Conservation (phyloP, 2,113 vertebrate species). For the Platycercus adscitus region DNA sequence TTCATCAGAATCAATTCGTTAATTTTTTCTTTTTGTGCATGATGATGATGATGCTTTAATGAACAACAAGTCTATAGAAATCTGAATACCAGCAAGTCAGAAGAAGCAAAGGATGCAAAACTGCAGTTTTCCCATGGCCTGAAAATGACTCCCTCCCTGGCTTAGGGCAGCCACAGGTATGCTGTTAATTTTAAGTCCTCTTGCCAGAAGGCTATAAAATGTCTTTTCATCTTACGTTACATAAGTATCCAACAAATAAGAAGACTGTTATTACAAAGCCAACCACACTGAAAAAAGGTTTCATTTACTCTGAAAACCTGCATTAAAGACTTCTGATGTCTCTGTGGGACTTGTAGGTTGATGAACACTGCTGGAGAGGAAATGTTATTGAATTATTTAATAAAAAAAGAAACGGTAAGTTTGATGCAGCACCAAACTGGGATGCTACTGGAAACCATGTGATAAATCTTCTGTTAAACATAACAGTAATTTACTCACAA, state of each 20-base stretch:
- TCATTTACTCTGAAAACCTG: slow-evolving; percentile 58
- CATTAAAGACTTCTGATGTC: slow-evolving; percentile 57
- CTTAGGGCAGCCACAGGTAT: slow-evolving; percentile 64
- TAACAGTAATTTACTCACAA: neutral
- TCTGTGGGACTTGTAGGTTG: slow-evolving; percentile 17
- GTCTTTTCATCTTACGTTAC: slow-evolving; percentile 74
- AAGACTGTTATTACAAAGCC: slow-evolving; percentile 68
- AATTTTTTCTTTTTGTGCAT: neutral
- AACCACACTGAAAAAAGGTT: slow-evolving; percentile 53
- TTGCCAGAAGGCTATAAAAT: slow-evolving; percentile 71
- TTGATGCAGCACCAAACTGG: neutral
- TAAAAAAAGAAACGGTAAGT: neutral
- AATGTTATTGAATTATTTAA: neutral
- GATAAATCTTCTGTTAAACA: neutral
- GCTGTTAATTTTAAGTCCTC: slow-evolving; percentile 51
- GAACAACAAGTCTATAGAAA: slow-evolving; percentile 14
- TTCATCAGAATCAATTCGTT: neutral
- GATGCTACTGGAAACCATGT: neutral
- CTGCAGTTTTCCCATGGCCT: slow-evolving; percentile 69
- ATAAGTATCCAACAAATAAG: slow-evolving; percentile 65
- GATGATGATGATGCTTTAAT: neutral
- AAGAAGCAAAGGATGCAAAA: slow-evolving; percentile 32
- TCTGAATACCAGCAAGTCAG: neutral
- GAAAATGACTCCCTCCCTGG: slow-evolving; percentile 63
- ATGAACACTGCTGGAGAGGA: neutral